Conservation (phyloP, 2,888 invertebrate species). For the Thelaira solivaga region DNA sequence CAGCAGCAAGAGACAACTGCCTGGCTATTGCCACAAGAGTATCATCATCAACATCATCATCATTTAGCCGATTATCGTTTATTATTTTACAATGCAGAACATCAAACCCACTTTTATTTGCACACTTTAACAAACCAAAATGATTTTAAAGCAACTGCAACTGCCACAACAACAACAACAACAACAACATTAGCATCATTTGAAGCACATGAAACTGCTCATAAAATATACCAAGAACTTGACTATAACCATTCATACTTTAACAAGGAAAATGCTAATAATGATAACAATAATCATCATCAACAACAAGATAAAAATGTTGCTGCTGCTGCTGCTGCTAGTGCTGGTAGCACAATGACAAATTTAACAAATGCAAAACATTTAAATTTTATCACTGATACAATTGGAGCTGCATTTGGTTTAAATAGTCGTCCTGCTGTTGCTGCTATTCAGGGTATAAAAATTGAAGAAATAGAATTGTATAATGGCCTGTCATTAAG, state of each 20-base stretch:
- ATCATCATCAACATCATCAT: too few relatives aligned
- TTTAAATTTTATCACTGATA: constrained; percentile 68
- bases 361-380: constrained; percentile 53
- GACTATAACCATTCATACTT: neutral
- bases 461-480: constrained; percentile 69
- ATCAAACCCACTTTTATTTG: constrained; percentile 71
- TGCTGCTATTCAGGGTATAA: constrained; percentile 38
- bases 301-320: neutral
- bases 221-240: neutral
- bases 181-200: constrained; percentile 3
- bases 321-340: neutral
- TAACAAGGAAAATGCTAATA: neutral
- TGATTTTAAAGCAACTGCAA: constrained; percentile 11
- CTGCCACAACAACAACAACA: neutral
- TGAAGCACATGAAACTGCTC: neutral
- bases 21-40: constrained; percentile 33
- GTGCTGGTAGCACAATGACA: constrained; percentile 39
- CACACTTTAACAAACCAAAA: constrained; percentile 64
- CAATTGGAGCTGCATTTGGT: constrained; percentile 70
- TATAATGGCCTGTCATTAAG: constrained; percentile 71
- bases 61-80: constrained; percentile 71
- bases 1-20: constrained; percentile 15
- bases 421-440: constrained; percentile 61
- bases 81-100: constrained; percentile 72
- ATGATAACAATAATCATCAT: constrained; percentile 35